Base-by-base conservation (phyloP, 2,888 invertebrate species). In the Callinectes sapidus region DNA sequence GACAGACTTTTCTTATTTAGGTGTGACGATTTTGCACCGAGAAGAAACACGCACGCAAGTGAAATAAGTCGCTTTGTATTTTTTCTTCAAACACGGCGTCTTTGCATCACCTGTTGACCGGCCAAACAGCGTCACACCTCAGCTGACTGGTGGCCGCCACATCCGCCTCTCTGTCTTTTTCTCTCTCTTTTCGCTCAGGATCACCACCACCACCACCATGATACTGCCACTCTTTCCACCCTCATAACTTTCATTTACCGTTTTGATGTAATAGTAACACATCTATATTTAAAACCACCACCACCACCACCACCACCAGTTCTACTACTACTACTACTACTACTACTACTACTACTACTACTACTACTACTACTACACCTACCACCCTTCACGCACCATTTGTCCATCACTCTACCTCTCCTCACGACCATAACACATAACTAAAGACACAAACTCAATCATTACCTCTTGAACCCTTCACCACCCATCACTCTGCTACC, bases 61-160 rank as follows among this genome's bases (percentile, higher is more conserved):
- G 87, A 87, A 87, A 87, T 87, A n/a, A 87, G 87, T 23, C 87
- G 54, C 54, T 42, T 42, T 42, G 54, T 88, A 88, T 61, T 88
- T 88, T 88, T 48, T 32, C 88, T 18, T 88, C 88, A 88, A 88
- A 88, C 61, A 88, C 54, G 54, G 32, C 88, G 88, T 54, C 88
- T 48, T 88, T 88, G 18, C 88, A 88, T 88, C 88, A 88, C 32
- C 32, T 88, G 88, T 88, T 88, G 54, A 54, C 55, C 88, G 55
- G 55, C 54, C 88, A 88, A 88, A 88, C 88, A 88, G 32, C 48
- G 88, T 88, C 88, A 88, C 88, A 88, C 88, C 54, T 88, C 88
- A 88, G 88, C 88, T 88, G 55, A 32, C 88, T 88, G 55, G 88
- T 35, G 55, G 35, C 86, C 35, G 48, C 86, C 86, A 86, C 86